phyloP scores from a whole-genome alignment of 1,140 invertebrate species.

The Drosophila biarmipes region DNA sequence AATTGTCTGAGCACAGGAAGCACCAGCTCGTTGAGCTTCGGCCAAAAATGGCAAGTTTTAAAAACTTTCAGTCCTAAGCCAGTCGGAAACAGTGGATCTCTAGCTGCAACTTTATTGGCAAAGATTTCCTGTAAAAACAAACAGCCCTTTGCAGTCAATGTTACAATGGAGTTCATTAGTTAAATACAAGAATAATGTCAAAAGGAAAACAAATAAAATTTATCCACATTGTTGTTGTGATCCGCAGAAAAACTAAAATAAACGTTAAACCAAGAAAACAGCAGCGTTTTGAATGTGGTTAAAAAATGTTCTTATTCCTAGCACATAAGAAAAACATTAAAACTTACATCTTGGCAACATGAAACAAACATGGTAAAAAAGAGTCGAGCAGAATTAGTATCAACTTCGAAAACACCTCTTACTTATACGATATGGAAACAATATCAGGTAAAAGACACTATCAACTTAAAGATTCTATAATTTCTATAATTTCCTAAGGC shows the following conservation, averaged over 20 bases:
- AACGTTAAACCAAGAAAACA: conserved; percentile 65
- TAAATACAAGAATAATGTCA: conserved; percentile 43
- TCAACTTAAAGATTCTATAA: conserved; percentile 39
- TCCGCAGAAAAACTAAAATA: conserved; percentile 69
- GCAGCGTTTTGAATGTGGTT: conserved; percentile 29
- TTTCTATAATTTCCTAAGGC: conserved; percentile 53
- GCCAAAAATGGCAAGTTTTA: no score
- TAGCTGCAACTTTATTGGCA: background rate
- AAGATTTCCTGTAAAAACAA: background rate
- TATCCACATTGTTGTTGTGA: conserved; percentile 82
- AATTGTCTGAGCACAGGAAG: background rate
- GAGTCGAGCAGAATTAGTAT: background rate
- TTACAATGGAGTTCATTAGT: conserved; percentile 58
- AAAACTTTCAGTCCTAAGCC: background rate
- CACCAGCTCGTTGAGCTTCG: no score
- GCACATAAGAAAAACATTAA: conserved; percentile 7
- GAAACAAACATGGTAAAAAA: background rate
- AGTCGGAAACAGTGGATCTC: background rate
- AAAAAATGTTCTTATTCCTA: conserved; percentile 1
- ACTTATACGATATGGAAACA: conserved; percentile 10
- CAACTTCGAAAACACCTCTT: conserved; percentile 5
- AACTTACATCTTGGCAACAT: conserved; percentile 23
- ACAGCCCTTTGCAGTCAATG: conserved; percentile 9
- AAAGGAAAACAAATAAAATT: conserved; percentile 43
- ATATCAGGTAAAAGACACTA: conserved; percentile 20